Conservation (phyloP, 2,888 invertebrate species). For the Athetis lepigone region DNA sequence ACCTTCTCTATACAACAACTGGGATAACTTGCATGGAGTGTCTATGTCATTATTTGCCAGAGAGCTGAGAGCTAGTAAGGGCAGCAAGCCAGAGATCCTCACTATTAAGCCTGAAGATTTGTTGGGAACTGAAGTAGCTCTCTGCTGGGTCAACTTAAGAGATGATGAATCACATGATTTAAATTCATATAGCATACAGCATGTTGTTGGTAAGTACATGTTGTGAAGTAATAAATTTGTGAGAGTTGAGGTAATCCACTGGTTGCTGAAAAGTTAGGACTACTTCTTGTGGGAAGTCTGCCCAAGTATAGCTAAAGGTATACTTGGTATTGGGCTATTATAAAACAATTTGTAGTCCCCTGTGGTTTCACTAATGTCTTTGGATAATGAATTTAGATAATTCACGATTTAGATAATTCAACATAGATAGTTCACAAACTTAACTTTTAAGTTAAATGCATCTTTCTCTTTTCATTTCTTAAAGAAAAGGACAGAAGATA, state of each 20-base stretch:
- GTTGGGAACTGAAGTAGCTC: slow-evolving; percentile 91
- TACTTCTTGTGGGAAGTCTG: too few relatives aligned
- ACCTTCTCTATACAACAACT: slow-evolving; percentile 93
- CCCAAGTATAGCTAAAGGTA: too few relatives aligned
- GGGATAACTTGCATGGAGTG: slow-evolving; percentile 95
- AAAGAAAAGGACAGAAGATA: too few relatives aligned
- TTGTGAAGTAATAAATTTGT: not conserved
- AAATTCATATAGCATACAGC: slow-evolving; percentile 90
- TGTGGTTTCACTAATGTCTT: too few relatives aligned
- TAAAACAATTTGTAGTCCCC: too few relatives aligned
- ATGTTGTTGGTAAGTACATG: slow-evolving; percentile 89
- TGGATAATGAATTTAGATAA: too few relatives aligned
- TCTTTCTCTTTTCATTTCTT: too few relatives aligned
- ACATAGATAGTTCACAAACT: too few relatives aligned
- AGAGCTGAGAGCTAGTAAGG: slow-evolving; percentile 91
- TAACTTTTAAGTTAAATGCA: too few relatives aligned
- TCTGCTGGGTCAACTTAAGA: slow-evolving; percentile 93
- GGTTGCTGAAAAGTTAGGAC: too few relatives aligned
- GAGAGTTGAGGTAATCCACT: not conserved
- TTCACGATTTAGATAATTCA: too few relatives aligned
- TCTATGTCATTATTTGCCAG: slow-evolving; percentile 93
- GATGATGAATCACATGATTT: slow-evolving; percentile 91
- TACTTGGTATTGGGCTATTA: too few relatives aligned
- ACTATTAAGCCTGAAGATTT: slow-evolving; percentile 90
- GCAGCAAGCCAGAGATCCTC: slow-evolving; percentile 92